Evolutionary conservation across 2,797 vertebrate species (phyloP), one percentile per base, ranked within the genome.

Genomic region (Adrianichthys oophorus): DNA sequence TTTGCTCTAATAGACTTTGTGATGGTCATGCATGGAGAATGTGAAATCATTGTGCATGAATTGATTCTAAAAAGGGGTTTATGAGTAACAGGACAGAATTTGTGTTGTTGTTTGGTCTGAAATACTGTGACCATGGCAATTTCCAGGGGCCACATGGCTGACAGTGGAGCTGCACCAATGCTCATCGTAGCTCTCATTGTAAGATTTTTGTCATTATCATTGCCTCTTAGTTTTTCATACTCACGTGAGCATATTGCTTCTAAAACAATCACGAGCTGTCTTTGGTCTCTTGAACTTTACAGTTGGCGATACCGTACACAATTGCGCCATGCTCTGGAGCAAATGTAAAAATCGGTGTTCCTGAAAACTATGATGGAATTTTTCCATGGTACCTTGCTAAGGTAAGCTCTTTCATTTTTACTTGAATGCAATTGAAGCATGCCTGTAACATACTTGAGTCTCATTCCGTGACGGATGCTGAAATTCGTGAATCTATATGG

Each of bases 331-430:
- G 85, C 42, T 80, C 82, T 41, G 83, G 78, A 2, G 80, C 82
- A 23, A 89, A 88, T 76, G 78, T 93, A 21, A 78, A 85, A 48
- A 88, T 92, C 8, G 90, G 91, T 47, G 91, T 94, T 53, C 91
- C 92, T 23, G 94, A 95, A 85, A 94, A 94, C 74, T 90, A 90
- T 15, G 80, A 89, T 58, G 93, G 92, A 4, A 94, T 90, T 70
- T 92, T 94, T 70, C 92, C 92, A 16, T 90, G 91, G 82, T 94
- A 92, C 65, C 87, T 95, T 51, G 71, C 83, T 52, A 94, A 95
- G 93, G 94, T 95, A 86, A 91, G 87, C 23, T 29, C 15, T 47
- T 63, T 70, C 1, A n/a, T 15, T 42, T 32, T 58, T 48, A 23
- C 42, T 53, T 37, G 0, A 56, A 51, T 17, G 24, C 0, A 29